Percentiles rank a stretch among this genome's conserved stretches.
These are phyloP conservation scores for Neolamprologus longior DNA, from an alignment of 2,113 vertebrate species.

Conservation along the genomic window DNA sequence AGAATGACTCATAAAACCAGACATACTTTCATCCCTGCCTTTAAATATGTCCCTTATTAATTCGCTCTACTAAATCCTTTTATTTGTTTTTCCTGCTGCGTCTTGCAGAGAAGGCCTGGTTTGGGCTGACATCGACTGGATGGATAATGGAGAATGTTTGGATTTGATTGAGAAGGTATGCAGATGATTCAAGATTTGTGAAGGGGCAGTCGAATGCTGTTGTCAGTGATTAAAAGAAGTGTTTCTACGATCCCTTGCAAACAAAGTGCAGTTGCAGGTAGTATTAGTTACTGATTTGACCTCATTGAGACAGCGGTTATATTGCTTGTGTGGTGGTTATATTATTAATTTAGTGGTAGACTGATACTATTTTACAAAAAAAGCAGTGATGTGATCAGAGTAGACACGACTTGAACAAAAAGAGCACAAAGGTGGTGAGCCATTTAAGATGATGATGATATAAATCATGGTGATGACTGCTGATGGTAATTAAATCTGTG, in stretches of 20 bases:
- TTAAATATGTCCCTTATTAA: fast-evolving
- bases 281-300: fast-evolving
- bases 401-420: fast-evolving
- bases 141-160: constrained; percentile 95
- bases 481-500: background rate
- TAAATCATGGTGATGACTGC: background rate
- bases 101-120: constrained; percentile 84
- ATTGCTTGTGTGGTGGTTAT: fast-evolving
- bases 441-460: background rate
- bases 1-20: background rate
- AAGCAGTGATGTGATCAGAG: background rate
- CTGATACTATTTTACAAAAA: background rate
- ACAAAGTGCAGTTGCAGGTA: background rate
- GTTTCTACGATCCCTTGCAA: fast-evolving
- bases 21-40: background rate
- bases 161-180: constrained; percentile 96
- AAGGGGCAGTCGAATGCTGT: fast-evolving
- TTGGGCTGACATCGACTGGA: constrained; percentile 96
- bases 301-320: background rate
- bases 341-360: background rate
- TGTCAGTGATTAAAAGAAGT: background rate
- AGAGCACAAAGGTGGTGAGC: background rate
- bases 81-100: background rate
- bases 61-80: background rate
- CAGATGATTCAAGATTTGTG: fast-evolving